Evolutionary conservation across 2,113 vertebrate species (phyloP).

Genomic region (Chelonoidis abingdonii): DNA sequence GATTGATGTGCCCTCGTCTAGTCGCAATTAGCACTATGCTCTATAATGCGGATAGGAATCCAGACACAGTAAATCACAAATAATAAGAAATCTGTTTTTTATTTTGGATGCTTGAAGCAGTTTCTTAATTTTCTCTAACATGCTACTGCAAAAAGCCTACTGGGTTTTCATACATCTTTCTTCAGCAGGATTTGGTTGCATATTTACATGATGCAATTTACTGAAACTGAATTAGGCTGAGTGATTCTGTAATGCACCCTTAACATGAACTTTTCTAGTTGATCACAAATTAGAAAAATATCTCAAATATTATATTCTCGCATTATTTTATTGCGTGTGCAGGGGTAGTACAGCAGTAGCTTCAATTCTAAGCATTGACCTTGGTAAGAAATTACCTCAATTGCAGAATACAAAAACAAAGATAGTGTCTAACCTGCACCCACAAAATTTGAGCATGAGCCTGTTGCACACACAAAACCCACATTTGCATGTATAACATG

Average conservation of each 20-base stretch:
- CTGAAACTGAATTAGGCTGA: background rate
- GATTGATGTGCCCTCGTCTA: background rate
- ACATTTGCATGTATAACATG: background rate
- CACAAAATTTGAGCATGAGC: background rate
- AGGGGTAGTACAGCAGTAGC: background rate
- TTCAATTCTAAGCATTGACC: background rate
- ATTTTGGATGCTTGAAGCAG: background rate
- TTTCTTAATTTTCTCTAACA: background rate
- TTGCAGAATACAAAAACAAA: constrained; percentile 21
- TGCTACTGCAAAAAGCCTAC: background rate
- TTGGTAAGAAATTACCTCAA: constrained; percentile 7
- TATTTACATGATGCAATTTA: background rate
- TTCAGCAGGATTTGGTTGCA: background rate
- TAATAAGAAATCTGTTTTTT: background rate
- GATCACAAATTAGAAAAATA: background rate
- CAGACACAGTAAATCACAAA: background rate
- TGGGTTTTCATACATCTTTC: constrained; percentile 13
- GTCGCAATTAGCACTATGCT: background rate
- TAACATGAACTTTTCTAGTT: background rate
- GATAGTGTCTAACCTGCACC: background rate
- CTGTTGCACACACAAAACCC: background rate
- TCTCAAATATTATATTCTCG: background rate
- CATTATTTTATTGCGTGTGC: background rate
- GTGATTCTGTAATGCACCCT: background rate
- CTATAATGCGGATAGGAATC: background rate